Base-by-base conservation (phyloP, 1,140 invertebrate species). In the Luehdorfia chinensis region DNA sequence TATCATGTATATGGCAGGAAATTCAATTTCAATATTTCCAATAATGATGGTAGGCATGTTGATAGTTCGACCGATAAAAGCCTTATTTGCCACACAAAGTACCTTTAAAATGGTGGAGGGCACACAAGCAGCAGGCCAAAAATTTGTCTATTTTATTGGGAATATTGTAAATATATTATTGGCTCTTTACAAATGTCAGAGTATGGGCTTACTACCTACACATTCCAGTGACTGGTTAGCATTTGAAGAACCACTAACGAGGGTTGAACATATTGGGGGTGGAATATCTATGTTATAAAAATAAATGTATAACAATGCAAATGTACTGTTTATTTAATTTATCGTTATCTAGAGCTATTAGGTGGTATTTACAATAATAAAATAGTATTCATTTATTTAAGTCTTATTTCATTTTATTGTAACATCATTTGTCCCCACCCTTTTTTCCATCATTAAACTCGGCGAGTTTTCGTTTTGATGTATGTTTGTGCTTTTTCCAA, bases 31-130 rank as follows among this genome's bases (percentile, higher is more conserved):
- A 0, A 99, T 99, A 58, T 99, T 99, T 72, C 98, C 98, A 1
- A 99, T 99, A n/a, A 99, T 99, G 98, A 99, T 99, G 98, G 96
- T 99, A 11, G 97, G 97, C 23, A 99, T 99, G 98, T 91, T 99
- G 75, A 95, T 99, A 54, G 94, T 99, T 50, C 89, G 97, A 58
- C 97, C 97, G 8, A 93, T 99, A 1, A 98, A 99, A 87, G 96
- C 97, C 4, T 88, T 99, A 11, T 96, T 98, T 74, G 89, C 95
- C 1, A 93, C 96, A 45, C 94, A 96, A 74, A 92, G 93, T 54
- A 96, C 96, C 33, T 99, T 99, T 67, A 98, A 98, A 87, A 93
- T 96, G 87, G 96, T 98, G 49, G 97, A 98, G 89, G 97, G 97
- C n/a, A 92, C 92, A 14, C 95, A 97, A 79, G 94, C 95, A 8